A percentile compares a stretch with the other conserved stretches of the same genome.
Conservation (phyloP, 1,140 invertebrate genomes). For the Drosophila busckii region DNA sequence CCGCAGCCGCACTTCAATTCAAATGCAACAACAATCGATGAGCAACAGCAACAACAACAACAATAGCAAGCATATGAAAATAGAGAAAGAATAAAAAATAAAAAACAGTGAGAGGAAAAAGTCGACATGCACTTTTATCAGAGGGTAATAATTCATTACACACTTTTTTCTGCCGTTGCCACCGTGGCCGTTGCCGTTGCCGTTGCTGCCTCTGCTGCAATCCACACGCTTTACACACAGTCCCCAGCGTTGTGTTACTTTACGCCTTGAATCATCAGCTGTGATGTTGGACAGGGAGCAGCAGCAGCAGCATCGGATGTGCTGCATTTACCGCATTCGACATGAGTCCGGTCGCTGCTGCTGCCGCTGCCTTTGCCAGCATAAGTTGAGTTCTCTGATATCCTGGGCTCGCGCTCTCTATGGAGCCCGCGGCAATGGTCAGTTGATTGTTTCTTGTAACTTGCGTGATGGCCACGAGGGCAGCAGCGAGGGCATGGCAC, state of each 20-base stretch:
- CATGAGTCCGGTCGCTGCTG: slow-evolving; percentile 14
- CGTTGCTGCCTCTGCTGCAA: not conserved
- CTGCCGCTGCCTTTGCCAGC: not conserved
- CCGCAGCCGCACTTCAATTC: no score
- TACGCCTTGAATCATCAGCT: slow-evolving; percentile 39
- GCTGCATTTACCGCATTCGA: slow-evolving; percentile 54
- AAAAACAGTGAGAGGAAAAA: slow-evolving; percentile 26
- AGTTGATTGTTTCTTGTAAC: slow-evolving; percentile 40
- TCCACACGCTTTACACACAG: no score
- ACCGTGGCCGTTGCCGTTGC: not conserved
- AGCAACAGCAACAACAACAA: slow-evolving; percentile 10
- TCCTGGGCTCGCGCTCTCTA: slow-evolving; percentile 1
- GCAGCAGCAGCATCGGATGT: slow-evolving; percentile 30
- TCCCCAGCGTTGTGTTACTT: slow-evolving; percentile 11
- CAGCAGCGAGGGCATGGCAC: slow-evolving; percentile 5
- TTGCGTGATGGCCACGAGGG: slow-evolving; percentile 21
- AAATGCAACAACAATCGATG: slow-evolving; percentile 18
- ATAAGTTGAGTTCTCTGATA: slow-evolving; percentile 6
- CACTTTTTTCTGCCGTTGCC: slow-evolving; percentile 46
- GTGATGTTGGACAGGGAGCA: slow-evolving; percentile 15
- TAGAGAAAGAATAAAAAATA: slow-evolving; percentile 9
- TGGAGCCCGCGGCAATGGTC: slow-evolving; percentile 10
- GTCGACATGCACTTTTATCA: slow-evolving; percentile 70
- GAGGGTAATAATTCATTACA: slow-evolving; percentile 76
- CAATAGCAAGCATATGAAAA: not conserved